Conservation (phyloP, 2,888 invertebrate species). For the Hipparchia sbordonii region DNA sequence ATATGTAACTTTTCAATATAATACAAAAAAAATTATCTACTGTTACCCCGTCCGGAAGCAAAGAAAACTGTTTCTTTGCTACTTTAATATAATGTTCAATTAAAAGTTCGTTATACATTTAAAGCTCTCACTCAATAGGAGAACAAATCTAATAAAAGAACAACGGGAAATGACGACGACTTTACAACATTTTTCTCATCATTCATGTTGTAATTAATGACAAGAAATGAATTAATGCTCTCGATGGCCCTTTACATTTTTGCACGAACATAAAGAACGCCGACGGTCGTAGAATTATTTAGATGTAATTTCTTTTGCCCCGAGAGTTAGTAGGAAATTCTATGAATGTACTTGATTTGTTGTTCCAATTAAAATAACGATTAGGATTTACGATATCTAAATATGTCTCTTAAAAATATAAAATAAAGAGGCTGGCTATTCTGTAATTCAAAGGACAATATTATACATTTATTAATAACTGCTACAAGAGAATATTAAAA, state of each 20-base stretch:
- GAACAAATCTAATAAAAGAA: conserved; percentile 10
- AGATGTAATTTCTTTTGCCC: conserved; percentile 11
- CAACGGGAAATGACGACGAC: conserved; percentile 47
- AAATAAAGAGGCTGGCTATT: not conserved
- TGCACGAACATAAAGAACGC: conserved; percentile 36
- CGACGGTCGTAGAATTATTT: conserved; percentile 32
- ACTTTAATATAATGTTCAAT: not conserved
- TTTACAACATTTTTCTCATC: conserved; percentile 57
- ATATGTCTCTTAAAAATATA: not conserved
- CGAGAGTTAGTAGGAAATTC: not conserved
- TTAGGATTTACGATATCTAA: not conserved
- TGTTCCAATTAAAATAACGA: not conserved
- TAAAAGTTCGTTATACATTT: not conserved
- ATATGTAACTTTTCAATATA: no score
- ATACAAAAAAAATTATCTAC: no score
- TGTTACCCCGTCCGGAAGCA: no score
- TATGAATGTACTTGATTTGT: not conserved
- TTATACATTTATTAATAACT: no score
- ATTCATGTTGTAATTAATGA: conserved; percentile 64
- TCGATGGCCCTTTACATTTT: conserved; percentile 53
- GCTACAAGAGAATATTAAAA: no score
- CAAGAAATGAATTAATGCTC: conserved; percentile 58
- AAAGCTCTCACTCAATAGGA: not conserved
- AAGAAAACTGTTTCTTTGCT: no score
- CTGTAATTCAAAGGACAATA: no score